These are phyloP conservation scores for Ceratitis capitata DNA, from an alignment of 1,140 invertebrate species.

Conservation along the genomic window DNA sequence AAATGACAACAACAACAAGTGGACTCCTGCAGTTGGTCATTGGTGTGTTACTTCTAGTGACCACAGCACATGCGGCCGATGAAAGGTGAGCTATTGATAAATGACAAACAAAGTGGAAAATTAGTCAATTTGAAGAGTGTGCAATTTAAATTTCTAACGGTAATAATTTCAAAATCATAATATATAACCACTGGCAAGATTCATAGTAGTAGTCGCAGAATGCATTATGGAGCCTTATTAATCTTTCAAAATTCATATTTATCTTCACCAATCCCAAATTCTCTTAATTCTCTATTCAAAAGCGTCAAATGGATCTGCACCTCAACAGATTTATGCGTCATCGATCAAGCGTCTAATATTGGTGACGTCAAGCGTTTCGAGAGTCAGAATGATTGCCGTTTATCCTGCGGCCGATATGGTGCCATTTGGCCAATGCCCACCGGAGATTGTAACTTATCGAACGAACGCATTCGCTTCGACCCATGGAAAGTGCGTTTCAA, in stretches of 20 bases:
- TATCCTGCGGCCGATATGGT: conserved; percentile 74
- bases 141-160: no score
- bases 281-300: background rate
- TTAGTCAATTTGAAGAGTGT: no score
- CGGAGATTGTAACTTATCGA: conserved; percentile 64
- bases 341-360: conserved; percentile 40
- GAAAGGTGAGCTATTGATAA: conserved; percentile 15
- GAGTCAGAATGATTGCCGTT: conserved; percentile 70
- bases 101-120: no score
- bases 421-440: conserved; percentile 79
- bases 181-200: no score
- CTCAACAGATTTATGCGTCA: conserved; percentile 34
- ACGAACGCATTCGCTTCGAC: conserved; percentile 68
- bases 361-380: conserved; percentile 53
- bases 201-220: no score
- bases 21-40: background rate
- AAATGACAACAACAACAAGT: background rate
- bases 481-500: conserved; percentile 70
- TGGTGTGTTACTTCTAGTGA: background rate
- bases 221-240: no score
- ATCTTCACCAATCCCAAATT: no score
- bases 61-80: background rate
- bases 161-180: no score
- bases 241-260: no score
- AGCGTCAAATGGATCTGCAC: conserved; percentile 44